Base-by-base conservation (phyloP, 2,113 vertebrate species). In the Amphiprion ocellaris region DNA sequence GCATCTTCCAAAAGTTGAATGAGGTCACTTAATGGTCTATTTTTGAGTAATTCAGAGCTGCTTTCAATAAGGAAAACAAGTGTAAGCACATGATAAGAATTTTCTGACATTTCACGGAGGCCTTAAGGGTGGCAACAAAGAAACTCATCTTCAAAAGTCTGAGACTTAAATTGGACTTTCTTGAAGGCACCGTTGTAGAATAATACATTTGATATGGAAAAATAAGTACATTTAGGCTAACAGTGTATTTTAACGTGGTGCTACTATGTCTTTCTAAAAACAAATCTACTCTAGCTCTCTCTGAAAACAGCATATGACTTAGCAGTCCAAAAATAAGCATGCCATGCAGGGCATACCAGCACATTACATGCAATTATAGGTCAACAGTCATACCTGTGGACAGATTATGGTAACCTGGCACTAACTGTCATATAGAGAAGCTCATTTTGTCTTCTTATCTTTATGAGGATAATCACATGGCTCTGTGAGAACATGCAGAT, bases 401-500 rank as follows among this genome's bases (percentile, higher is more conserved):
- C 64, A 55, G 67, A 68, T 47, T 81, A 46, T 72, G 50, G 83
- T 59, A 72, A 71, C 68, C 49, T 61, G 15, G 50, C 64, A 70
- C 46, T 80, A 59, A 87, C 9, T 26, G 52, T 63, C 74, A 89
- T 75, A 85, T 82, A 39, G 66, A 86, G 53, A 70, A 77, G 77
- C 74, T 59, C 26, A 68, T 74, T 79, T 81, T 65, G 58, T 24
- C 15, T 50, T 10, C 68, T 87, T 89, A 90, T 91, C 92, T 93
- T 94, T 92, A 93, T 80, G 84, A 72, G 74, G 63, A 69, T 84
- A 85, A 91, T 86, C 70, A 81, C 54, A n/a, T 12, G 9, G 39
- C 76, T 77, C 74, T 92, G 91, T 92, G 92, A 85, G 92, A 93
- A 95, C 80, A 79, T 77, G 77, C 1, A 77, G 83, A 94, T 90